phyloP scores from a whole-genome alignment of 30 jellyfish, hydroid and myxozoan species.

The Catostylus mosaicus region DNA sequence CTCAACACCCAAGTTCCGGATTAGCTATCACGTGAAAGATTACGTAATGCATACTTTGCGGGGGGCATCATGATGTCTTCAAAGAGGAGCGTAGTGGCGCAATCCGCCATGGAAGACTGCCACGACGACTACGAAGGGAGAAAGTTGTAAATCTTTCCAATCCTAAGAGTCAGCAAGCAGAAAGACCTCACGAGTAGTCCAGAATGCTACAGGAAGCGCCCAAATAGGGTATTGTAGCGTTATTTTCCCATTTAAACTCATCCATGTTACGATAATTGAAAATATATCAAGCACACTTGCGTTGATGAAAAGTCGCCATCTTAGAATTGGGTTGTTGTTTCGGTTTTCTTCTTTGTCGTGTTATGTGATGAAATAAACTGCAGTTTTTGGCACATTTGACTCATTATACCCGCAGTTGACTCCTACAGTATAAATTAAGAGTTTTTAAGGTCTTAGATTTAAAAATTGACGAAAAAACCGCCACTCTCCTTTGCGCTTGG shows the following conservation, averaged over 20 bases:
- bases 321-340: constrained; percentile 1
- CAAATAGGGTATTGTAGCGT: constrained; percentile 83
- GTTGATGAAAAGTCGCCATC: constrained; percentile 42
- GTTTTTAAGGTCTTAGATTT: no score
- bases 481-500: no score
- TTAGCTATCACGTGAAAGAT: constrained; percentile 13
- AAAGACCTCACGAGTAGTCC: constrained; percentile 40
- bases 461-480: no score
- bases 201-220: constrained; percentile 83
- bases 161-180: constrained; percentile 60
- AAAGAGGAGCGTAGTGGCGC: constrained; percentile 61
- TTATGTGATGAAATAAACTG: not conserved
- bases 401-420: no score
- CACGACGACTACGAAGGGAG: constrained; percentile 45
- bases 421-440: no score
- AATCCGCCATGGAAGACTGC: constrained; percentile 73
- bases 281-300: constrained; percentile 12
- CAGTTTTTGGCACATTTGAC: not conserved
- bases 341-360: not conserved
- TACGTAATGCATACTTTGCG: constrained; percentile 66
- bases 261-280: constrained; percentile 20
- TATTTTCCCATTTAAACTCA: constrained; percentile 58
- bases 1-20: constrained; percentile 24
- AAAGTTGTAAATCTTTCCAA: constrained; percentile 34
- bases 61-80: constrained; percentile 70